Conservation (phyloP, 2,113 vertebrate species). For the Gasterosteus aculeatus region DNA sequence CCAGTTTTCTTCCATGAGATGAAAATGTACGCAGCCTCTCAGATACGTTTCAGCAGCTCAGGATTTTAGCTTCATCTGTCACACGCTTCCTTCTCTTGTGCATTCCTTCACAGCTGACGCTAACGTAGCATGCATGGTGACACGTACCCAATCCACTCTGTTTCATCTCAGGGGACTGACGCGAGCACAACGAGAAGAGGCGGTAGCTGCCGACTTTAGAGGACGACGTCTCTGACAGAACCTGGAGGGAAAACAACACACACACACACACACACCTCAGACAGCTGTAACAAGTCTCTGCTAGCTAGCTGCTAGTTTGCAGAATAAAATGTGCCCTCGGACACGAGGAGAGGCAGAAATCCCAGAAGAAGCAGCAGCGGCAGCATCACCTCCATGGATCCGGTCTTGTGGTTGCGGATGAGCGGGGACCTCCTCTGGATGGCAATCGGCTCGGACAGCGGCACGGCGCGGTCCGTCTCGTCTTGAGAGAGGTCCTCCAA, state of each 20-base stretch:
- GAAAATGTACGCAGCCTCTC: background rate
- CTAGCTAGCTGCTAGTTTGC: background rate
- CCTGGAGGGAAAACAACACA: conserved; percentile 77
- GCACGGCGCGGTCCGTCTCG: conserved; percentile 83
- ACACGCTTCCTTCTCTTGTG: background rate
- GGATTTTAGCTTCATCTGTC: too few relatives aligned
- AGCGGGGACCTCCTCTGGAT: conserved; percentile 89
- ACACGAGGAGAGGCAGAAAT: background rate
- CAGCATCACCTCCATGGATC: conserved; percentile 94
- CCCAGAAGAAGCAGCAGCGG: background rate
- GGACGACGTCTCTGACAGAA: conserved; percentile 92
- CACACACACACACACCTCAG: conserved; percentile 6
- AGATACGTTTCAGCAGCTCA: too few relatives aligned
- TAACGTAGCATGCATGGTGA: conserved; percentile 17
- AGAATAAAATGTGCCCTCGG: conserved; percentile 8
- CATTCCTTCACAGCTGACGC: background rate
- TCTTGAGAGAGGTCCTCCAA: conserved; percentile 87
- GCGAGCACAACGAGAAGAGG: conserved; percentile 92
- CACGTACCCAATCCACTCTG: conserved; percentile 95
- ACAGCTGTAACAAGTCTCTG: background rate
- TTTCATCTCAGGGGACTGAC: conserved; percentile 95
- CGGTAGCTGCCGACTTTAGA: conserved; percentile 92
- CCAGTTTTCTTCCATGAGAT: background rate
- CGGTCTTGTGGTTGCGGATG: conserved; percentile 91
- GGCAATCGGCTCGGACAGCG: conserved; percentile 83